Evolutionary conservation across 2,797 vertebrate genomes (phyloP).

Genomic region (Sebastes cheni): DNA sequence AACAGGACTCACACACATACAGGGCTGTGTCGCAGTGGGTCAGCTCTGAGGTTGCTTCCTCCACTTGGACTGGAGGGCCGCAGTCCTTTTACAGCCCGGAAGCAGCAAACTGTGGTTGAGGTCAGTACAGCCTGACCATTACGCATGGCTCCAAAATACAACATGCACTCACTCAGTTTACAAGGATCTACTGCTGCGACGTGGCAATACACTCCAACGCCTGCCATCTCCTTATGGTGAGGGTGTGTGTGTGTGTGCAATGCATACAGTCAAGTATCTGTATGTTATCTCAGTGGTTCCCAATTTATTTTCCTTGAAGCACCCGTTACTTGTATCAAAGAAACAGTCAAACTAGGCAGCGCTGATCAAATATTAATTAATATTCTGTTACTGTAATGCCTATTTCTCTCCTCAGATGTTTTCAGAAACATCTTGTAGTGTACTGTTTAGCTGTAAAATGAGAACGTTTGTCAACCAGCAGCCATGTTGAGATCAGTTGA

Average conservation of each 20-base stretch:
- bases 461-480: too few relatives aligned
- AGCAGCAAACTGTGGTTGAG: conserved; percentile 63
- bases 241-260: not conserved
- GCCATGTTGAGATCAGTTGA: too few relatives aligned
- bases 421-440: too few relatives aligned
- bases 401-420: too few relatives aligned
- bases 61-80: conserved; percentile 5
- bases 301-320: too few relatives aligned
- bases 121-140: conserved; percentile 65
- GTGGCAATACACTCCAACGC: conserved; percentile 66
- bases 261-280: not conserved
- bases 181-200: conserved; percentile 66
- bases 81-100: conserved; percentile 19
- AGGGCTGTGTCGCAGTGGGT: conserved; percentile 17
- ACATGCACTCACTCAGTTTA: conserved; percentile 56
- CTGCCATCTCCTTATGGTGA: not conserved
- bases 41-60: conserved; percentile 28
- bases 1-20: not conserved
- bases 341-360: too few relatives aligned
- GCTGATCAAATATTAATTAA: too few relatives aligned
- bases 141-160: conserved; percentile 63
- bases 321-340: too few relatives aligned
- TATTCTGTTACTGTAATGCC: too few relatives aligned
- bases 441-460: too few relatives aligned
- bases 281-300: not conserved